These are phyloP conservation scores for Malaclemys terrapin DNA, from an alignment of 2,113 vertebrate species.

Conservation along the genomic window DNA sequence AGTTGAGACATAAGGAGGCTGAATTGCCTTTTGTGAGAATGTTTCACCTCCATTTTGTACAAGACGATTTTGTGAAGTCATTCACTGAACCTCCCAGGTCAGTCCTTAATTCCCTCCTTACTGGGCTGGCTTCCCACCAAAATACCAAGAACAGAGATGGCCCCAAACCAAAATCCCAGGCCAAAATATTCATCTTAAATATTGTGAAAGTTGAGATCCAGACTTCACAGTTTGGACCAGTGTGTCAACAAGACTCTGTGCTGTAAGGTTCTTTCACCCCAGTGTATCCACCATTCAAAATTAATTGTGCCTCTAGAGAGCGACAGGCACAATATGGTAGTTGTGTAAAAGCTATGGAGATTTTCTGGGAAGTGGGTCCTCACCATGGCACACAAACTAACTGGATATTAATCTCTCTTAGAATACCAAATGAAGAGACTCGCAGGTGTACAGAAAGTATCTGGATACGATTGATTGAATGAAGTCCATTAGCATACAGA, in stretches of 20 bases:
- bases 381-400: fast-evolving
- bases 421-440: too few relatives aligned
- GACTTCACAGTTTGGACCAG: not conserved
- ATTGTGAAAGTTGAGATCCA: not conserved
- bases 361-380: fast-evolving
- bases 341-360: not conserved
- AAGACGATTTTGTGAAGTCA: too few relatives aligned
- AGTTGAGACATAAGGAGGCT: not conserved
- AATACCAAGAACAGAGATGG: not conserved
- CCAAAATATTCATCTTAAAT: not conserved
- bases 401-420: too few relatives aligned
- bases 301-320: too few relatives aligned
- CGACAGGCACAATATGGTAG: not conserved
- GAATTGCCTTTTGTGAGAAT: not conserved
- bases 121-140: not conserved
- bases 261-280: not conserved
- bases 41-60: too few relatives aligned
- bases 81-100: not conserved
- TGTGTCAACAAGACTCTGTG: not conserved
- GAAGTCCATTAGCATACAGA: too few relatives aligned
- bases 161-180: not conserved
- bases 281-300: not conserved
- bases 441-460: too few relatives aligned
- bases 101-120: not conserved
- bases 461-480: too few relatives aligned